A percentile compares a stretch with the other conserved stretches of the same genome.
Evolutionary conservation across 2,113 vertebrate genomes (phyloP).

Genomic region (Enhydra lutris): DNA sequence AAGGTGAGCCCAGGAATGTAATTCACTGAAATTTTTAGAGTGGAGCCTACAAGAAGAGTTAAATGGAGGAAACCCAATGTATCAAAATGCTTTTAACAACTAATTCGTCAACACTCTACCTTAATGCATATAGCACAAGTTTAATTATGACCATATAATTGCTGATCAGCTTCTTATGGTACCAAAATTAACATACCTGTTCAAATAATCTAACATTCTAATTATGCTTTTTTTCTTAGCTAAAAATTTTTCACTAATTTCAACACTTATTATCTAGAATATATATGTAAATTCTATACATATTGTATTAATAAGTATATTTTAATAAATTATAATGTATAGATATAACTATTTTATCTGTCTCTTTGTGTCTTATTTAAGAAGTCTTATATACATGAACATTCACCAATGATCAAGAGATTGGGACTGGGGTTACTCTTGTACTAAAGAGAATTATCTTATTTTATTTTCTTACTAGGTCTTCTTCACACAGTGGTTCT

Average conservation of each 20-base stretch:
- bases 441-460: not conserved
- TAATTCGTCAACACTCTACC: not conserved
- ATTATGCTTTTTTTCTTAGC: not conserved
- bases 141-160: not conserved
- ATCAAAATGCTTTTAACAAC: not conserved
- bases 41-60: not conserved
- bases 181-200: not conserved
- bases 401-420: not conserved
- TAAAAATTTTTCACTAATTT: not conserved
- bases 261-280: not conserved
- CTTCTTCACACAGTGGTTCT: not conserved
- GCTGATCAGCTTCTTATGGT: not conserved
- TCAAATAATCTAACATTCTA: not conserved
- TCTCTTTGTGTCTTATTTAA: not conserved
- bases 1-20: not conserved
- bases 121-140: not conserved
- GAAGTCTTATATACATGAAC: not conserved
- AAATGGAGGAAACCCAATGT: not conserved
- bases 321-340: not conserved
- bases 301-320: not conserved
- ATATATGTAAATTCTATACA: not conserved
- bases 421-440: not conserved
- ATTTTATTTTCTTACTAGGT: not conserved
- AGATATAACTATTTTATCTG: not conserved
- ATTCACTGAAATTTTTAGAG: not conserved